Base-by-base conservation (phyloP, 2,888 invertebrate genomes). In the Thereva unica region DNA sequence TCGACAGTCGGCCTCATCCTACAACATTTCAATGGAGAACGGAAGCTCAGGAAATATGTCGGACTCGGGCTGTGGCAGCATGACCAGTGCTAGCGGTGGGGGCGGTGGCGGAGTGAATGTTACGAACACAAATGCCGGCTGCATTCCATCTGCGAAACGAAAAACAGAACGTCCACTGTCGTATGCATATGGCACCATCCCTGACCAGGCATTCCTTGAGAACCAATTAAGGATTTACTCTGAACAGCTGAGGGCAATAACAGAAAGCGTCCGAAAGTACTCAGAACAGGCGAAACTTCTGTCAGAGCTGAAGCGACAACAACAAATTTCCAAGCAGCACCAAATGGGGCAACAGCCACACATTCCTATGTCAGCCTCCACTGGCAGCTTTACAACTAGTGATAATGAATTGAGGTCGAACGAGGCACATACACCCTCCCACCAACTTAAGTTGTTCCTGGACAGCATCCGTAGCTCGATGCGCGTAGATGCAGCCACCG, bases 191-290 rank as follows among this genome's bases (percentile, higher is more conserved):
- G 78, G 79, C 0, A 72, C 74, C 3, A 70, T 74, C 59, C 81
- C 81, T 0, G 81, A 81, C 69, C 81, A 81, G 70, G 76, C 76
- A 0, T 81, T 78, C 66, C 70, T 81, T n/a, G 81, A 81, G 71
- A 80, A 80, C 66, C 81, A 81, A 68, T 65, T 81, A 53, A 73
- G 78, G 47, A 79, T 81, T 9, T 81, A 81, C 53, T 80, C 80
- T 5, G 81, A 81, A 63, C 81, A 81, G 61, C 69, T 81, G 37
- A 73, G 78, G 12, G 79, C 78, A 44, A 81, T 81, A 10, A 81
- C 81, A 0, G 81, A 81, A 67, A 80, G 80, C 70, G 81, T 81
- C 35, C 74, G 81, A 4, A 81, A 81, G 67, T 81, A 81, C 69
- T 80, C 80, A 3, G 81, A 81, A 66, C 81, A 81, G 67, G 80